Percentiles rank a stretch among this genome's conserved stretches.
phyloP scores from a whole-genome alignment of 2,888 invertebrate genomes.

The Spicauda simplicius region DNA sequence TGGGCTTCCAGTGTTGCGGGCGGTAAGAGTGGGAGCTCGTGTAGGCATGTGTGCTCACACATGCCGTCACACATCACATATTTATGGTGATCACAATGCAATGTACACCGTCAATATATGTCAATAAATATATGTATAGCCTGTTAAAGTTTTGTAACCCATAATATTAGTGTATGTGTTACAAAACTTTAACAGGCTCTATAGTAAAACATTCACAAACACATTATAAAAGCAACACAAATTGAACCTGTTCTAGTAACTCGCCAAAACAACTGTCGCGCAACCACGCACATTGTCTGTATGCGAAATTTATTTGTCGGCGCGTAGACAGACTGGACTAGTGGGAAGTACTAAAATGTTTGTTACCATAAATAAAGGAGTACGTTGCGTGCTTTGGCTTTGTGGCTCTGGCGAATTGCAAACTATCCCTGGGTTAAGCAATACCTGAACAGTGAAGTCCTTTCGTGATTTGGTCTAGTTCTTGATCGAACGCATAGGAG shows the following conservation, averaged over 20 bases:
- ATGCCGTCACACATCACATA: too few relatives aligned
- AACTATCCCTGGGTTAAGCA: neutral
- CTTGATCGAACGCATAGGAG: too few relatives aligned
- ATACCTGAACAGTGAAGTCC: neutral
- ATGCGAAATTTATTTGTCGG: slow-evolving; percentile 44
- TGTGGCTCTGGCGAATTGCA: neutral
- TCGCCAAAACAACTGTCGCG: slow-evolving; percentile 9
- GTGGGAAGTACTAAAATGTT: slow-evolving; percentile 39
- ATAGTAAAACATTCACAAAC: neutral
- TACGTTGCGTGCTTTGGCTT: neutral
- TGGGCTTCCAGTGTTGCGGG: too few relatives aligned
- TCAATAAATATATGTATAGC: too few relatives aligned
- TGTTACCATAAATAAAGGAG: neutral
- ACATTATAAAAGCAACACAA: neutral
- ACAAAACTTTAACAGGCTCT: neutral
- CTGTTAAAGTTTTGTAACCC: too few relatives aligned
- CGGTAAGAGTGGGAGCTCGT: too few relatives aligned
- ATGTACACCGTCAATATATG: too few relatives aligned
- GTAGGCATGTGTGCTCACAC: too few relatives aligned
- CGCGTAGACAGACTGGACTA: slow-evolving; percentile 41
- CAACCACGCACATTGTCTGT: slow-evolving; percentile 7
- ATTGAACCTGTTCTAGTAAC: slow-evolving; percentile 8
- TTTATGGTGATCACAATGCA: too few relatives aligned
- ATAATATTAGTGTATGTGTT: too few relatives aligned
- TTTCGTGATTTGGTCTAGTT: too few relatives aligned